Evolutionary conservation across 2,113 vertebrate genomes (phyloP).

Genomic region (Nothobranchius furzeri): DNA sequence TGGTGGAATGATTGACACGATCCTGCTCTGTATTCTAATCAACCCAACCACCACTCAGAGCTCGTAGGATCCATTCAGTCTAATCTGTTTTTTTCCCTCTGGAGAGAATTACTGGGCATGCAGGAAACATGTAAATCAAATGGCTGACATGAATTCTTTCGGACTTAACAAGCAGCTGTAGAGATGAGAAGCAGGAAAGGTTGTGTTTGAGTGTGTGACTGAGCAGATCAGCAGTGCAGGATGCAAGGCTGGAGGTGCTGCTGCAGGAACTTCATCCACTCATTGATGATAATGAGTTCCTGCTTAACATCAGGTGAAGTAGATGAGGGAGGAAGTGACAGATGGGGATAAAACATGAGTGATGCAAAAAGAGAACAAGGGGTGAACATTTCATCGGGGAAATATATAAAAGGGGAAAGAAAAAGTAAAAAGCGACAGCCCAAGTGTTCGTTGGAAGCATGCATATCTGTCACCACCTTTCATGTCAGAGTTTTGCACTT

Average conservation of each 20-base stretch:
- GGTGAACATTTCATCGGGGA: constrained; percentile 6
- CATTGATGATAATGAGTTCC: constrained; percentile 70
- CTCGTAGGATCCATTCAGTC: constrained; percentile 47
- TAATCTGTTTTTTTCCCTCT: constrained; percentile 55
- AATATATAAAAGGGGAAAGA: no score
- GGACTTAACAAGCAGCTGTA: constrained; percentile 44
- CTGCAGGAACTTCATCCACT: constrained; percentile 57
- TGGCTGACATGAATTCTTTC: constrained; percentile 41
- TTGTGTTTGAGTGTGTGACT: constrained; percentile 1
- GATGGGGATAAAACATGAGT: neutral
- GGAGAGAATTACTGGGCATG: constrained; percentile 45
- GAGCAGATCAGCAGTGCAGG: constrained; percentile 31
- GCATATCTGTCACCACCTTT: no score
- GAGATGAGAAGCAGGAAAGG: constrained; percentile 11
- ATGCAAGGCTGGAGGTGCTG: constrained; percentile 46
- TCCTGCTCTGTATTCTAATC: constrained; percentile 32
- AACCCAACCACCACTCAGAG: constrained; percentile 42
- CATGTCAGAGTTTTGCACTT: no score
- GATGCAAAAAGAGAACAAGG: neutral
- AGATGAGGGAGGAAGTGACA: constrained; percentile 10
- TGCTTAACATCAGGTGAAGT: constrained; percentile 56
- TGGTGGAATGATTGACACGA: constrained; percentile 38
- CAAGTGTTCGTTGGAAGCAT: no score
- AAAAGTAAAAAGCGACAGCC: no score
- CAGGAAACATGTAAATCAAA: constrained; percentile 60